Evolutionary conservation across 2,888 invertebrate species (phyloP).

Genomic region (Hesperia comma): DNA sequence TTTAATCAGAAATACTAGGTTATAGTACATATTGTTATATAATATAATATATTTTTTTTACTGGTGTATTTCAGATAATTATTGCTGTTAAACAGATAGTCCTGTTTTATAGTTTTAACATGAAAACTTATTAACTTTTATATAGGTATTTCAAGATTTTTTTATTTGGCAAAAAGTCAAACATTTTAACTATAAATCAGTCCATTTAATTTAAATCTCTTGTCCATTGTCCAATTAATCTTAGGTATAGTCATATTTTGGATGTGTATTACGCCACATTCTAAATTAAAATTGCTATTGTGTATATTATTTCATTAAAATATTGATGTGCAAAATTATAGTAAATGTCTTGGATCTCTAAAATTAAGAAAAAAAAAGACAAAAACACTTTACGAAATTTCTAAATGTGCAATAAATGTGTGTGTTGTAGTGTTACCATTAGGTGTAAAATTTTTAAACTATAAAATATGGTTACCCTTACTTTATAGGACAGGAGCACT

Average conservation of each 20-base stretch:
- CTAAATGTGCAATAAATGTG: constrained; percentile 85
- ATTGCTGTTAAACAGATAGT: constrained; percentile 78
- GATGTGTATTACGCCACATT: constrained; percentile 81
- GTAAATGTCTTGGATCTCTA: constrained; percentile 84
- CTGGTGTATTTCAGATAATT: constrained; percentile 80
- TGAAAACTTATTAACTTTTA: constrained; percentile 64
- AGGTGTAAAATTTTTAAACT: constrained; percentile 78
- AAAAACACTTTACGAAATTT: constrained; percentile 83
- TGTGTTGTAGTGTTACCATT: constrained; percentile 84
- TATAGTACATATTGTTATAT: constrained; percentile 69
- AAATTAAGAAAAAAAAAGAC: constrained; percentile 82
- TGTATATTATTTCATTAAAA: constrained; percentile 80
- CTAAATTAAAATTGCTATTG: constrained; percentile 79
- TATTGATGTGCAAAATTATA: constrained; percentile 84
- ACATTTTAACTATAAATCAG: constrained; percentile 58
- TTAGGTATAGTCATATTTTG: constrained; percentile 82
- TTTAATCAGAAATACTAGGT: constrained; percentile 60
- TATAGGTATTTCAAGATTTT: constrained; percentile 66
- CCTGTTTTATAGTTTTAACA: constrained; percentile 79
- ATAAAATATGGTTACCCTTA: constrained; percentile 57
- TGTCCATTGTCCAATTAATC: constrained; percentile 82
- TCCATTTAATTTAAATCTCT: constrained; percentile 74
- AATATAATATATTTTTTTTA: constrained; percentile 81
- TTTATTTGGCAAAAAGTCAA: constrained; percentile 50
- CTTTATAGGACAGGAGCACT: constrained; percentile 41